Evolutionary conservation across 2,797 vertebrate genomes (phyloP), one percentile per base, ranked within the genome.

Genomic region (Sebastes nivosus): DNA sequence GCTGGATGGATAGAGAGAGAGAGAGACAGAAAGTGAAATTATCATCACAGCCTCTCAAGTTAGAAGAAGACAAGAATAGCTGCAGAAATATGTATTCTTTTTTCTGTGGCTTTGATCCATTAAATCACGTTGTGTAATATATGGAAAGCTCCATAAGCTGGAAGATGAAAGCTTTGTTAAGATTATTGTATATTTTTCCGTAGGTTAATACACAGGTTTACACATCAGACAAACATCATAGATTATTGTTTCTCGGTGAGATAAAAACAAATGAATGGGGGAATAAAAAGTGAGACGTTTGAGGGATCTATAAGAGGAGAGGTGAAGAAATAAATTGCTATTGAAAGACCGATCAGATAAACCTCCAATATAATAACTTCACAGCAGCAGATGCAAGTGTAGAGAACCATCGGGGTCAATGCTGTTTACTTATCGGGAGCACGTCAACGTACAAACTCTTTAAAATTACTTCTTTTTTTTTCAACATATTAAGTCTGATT

Each of bases 1-100:
- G 61, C 93, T 92, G 84, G 16, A 24, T 16, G 69, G 54, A 7
- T 24, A 75, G 58, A 89, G 22, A 75, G 58, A 89, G 22, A 80
- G 24, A 75, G 57, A 89, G 20, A 93, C 82, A 80, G 55, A n/a
- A 9, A 77, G 20, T 34, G 6, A 65, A 69, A 79, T 67, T 12
- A 70, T 65, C 12, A 70, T 22, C 14, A 29, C 10, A 13, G 13
- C 20, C 60, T 63, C 32, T 55, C 2, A 58, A 63, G 30, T 75
- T 13, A 16, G 2, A 14, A 42, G 73, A 60, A 72, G 34, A 69
- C 22, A 25, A 72, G 22, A 42, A 50, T 29, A 3, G 25, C 70
- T 22, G 42, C 10, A 60, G 55, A 38, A 30, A 64, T 10, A 46
- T 34, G 29, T 57, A 14, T 52, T 7, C 16, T 25, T 55, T 65